These are phyloP conservation scores for Drosophila multiciliata DNA, from an alignment of 2,888 invertebrate species.

Conservation along the genomic window DNA sequence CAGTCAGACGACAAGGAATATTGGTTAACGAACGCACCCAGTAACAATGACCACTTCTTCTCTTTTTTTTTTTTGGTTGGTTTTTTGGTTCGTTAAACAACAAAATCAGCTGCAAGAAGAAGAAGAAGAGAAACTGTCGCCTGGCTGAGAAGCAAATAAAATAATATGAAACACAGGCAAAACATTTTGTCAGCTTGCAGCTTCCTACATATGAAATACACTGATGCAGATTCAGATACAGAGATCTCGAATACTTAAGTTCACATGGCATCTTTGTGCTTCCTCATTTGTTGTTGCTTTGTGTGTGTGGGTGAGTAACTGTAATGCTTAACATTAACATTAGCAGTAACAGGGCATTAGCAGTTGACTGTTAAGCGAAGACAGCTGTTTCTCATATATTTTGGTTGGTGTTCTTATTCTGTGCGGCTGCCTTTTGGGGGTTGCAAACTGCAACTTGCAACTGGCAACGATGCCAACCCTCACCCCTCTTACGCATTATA, in stretches of 20 bases:
- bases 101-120: conserved; percentile 4
- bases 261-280: conserved; percentile 57
- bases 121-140: conserved; percentile 56
- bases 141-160: conserved; percentile 38
- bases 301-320: conserved; percentile 35
- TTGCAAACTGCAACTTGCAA: conserved; percentile 47
- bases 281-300: conserved; percentile 59
- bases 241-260: conserved; percentile 29
- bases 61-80: background rate
- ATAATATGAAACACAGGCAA: conserved; percentile 64
- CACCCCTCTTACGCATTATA: conserved; percentile 63
- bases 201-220: conserved; percentile 49
- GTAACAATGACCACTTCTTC: conserved; percentile 59
- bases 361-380: conserved; percentile 34
- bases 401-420: conserved; percentile 4
- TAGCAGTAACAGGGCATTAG: conserved; percentile 5
- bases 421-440: conserved; percentile 44
- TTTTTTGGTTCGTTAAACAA: conserved; percentile 63
- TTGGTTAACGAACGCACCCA: conserved; percentile 47
- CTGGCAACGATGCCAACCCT: conserved; percentile 10
- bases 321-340: conserved; percentile 9
- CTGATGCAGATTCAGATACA: conserved; percentile 28
- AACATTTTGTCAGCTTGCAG: conserved; percentile 63
- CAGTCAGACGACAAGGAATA: conserved; percentile 2
- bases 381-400: conserved; percentile 29